phyloP scores from a whole-genome alignment of 2,113 vertebrate genomes.

The Brachirus orientalis region DNA sequence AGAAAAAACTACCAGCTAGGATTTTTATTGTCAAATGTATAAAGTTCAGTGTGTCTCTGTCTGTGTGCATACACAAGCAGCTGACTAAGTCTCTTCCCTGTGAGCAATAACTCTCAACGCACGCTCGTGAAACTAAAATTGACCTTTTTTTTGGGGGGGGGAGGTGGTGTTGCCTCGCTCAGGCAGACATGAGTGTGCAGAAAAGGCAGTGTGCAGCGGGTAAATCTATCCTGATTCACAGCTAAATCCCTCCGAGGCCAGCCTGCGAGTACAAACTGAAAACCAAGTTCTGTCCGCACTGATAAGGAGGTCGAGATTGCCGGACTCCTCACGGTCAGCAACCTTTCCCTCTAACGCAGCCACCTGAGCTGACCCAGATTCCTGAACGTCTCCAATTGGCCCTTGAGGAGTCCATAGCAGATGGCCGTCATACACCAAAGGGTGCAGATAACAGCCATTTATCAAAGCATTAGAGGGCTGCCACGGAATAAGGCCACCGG shows the following conservation, averaged over 20 bases:
- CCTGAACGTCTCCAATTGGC: conserved; percentile 73
- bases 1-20: neutral
- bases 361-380: conserved; percentile 81
- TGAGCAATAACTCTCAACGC: conserved; percentile 19
- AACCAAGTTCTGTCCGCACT: conserved; percentile 52
- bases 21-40: conserved; percentile 18
- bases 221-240: conserved; percentile 61
- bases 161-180: conserved; percentile 27
- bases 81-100: conserved; percentile 7
- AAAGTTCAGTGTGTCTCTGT: neutral
- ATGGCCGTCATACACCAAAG: conserved; percentile 80
- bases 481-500: conserved; percentile 77
- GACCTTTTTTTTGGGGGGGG: conserved; percentile 37
- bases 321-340: conserved; percentile 65
- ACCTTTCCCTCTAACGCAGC: conserved; percentile 68
- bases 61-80: conserved; percentile 9
- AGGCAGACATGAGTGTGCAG: conserved; percentile 67
- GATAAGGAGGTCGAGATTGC: conserved; percentile 73
- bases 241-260: conserved; percentile 64
- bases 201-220: conserved; percentile 48
- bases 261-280: conserved; percentile 55
- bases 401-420: conserved; percentile 76
- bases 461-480: conserved; percentile 78
- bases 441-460: conserved; percentile 79
- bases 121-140: conserved; percentile 32